Conservation (phyloP, 2,888 invertebrate genomes). For the Poecilus cupreus region DNA sequence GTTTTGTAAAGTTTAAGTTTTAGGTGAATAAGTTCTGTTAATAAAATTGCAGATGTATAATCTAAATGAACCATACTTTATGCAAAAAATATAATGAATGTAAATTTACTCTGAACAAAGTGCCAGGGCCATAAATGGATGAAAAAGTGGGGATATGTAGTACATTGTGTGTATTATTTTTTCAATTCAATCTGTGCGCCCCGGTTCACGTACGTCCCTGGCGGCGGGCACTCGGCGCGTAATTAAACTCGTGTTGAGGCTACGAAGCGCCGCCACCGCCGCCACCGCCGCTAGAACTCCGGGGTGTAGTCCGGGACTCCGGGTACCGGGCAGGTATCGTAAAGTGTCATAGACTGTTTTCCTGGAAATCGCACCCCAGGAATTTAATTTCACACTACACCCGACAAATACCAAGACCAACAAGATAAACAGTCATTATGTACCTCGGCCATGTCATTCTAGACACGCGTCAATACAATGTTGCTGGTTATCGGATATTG, state of each 20-base stretch:
- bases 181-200: slow-evolving; percentile 2
- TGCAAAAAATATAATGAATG: no score
- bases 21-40: no score
- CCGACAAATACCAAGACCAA: slow-evolving; percentile 30
- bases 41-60: no score
- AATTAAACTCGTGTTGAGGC: slow-evolving; percentile 27
- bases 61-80: no score
- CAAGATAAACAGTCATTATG: slow-evolving; percentile 50
- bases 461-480: slow-evolving; percentile 16
- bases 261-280: background rate
- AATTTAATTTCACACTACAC: slow-evolving; percentile 55
- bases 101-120: no score
- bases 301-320: background rate
- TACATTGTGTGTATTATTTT: no score
- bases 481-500: slow-evolving; percentile 10
- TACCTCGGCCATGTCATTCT: background rate
- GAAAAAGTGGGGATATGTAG: no score
- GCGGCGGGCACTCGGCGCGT: background rate
- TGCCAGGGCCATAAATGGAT: no score
- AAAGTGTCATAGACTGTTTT: slow-evolving; percentile 31
- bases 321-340: slow-evolving; percentile 21
- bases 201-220: slow-evolving; percentile 11
- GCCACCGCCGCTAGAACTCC: no score
- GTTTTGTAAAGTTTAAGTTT: no score
- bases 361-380: slow-evolving; percentile 44